Evolutionary conservation across 2,797 vertebrate species (phyloP), one percentile per base, ranked within the genome.

Genomic region (Hydrophis major): DNA sequence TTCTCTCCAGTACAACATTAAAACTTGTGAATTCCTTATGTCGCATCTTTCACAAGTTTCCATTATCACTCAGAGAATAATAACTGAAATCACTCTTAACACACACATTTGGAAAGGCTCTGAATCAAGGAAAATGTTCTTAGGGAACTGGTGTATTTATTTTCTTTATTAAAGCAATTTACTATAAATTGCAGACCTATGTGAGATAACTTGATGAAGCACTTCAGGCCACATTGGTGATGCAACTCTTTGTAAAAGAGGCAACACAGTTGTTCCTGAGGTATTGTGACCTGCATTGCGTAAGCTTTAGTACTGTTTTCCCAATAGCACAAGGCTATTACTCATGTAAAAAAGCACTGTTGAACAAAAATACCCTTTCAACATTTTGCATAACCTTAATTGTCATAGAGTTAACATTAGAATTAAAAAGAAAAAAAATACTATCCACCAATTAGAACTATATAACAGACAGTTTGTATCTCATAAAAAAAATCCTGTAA

Each of bases 41-140:
- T 95, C 92, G 91, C 92, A 95, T 91, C 95, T 97, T 96, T 97
- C 94, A 95, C 96, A 94, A 96, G 95, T 96, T 96, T 97, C 96
- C 94, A 93, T 95, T 95, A 94, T 96, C 95, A 97, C 96, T 97
- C 96, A 96, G 93, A 93, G 94, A 96, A 97, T 27, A 88, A 97
- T 91, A 95, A 90, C 93, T 92, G 94, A 96, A 97, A 97, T 92
- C 94, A 95, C 94, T 96, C 87, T 94, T 93, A 94, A 94, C 92
- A 94, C 91, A 89, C 95, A 95, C 96, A 97, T 96, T 96, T 96
- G 96, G 95, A 96, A 93, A 96, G 95, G 95, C 93, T 96, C 95
- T 92, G 95, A 96, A 96, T 95, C 94, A 96, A 95, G 93, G 94
- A 92, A 94, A 96, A 96, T 94, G 93, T 94, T 92, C 87, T 0